Evolutionary conservation across 2,797 vertebrate genomes (phyloP), one percentile per base, ranked within the genome.

Genomic region (Molossus molossus): DNA sequence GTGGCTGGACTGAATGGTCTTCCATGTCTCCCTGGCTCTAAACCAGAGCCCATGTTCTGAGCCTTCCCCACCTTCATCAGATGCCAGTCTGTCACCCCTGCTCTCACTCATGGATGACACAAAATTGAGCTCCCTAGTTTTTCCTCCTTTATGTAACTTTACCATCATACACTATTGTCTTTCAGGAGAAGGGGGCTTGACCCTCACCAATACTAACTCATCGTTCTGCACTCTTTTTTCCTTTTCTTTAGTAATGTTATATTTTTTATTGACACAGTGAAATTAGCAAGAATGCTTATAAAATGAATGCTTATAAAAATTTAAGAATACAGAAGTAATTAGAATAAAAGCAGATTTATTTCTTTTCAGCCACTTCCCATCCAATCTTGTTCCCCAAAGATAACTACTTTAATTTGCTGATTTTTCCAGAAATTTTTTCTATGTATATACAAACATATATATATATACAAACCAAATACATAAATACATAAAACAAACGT

Each of bases 371-470:
- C 1, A 85, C 40, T 70, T 94, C 21, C 21, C 69, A 88, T 58
- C n/a, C 5, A 89, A 25, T 57, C 53, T 55, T 81, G 27, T 7
- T 81, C 4, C 60, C 20, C 33, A 75, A 85, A 87, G 33, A 62
- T 53, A 94, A 45, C 14, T 72, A 33, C 15, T 87, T 75, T 60
- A 88, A 82, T 50, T 48, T 94, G 33, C 14, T 92, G 45, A 33
- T 40, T 72, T 33, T 84, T 93, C 62, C 11, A 95, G 79, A 93
- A 88, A 20, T n/a, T n/a, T 60, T 83, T 92, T 72, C 48, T 85
- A 67, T n/a, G 25, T 25, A 73, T 11, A 17, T 33, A 40, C 2
- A 88, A 64, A 65, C 25, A n/a, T 23, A 53, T 21, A 33, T 14
- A 85, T 14, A 67, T 84, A 76, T 57, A 58, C 33, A 60, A 87